Base-by-base conservation (phyloP, 2,113 vertebrate genomes). In the Ochotona curzoniae region DNA sequence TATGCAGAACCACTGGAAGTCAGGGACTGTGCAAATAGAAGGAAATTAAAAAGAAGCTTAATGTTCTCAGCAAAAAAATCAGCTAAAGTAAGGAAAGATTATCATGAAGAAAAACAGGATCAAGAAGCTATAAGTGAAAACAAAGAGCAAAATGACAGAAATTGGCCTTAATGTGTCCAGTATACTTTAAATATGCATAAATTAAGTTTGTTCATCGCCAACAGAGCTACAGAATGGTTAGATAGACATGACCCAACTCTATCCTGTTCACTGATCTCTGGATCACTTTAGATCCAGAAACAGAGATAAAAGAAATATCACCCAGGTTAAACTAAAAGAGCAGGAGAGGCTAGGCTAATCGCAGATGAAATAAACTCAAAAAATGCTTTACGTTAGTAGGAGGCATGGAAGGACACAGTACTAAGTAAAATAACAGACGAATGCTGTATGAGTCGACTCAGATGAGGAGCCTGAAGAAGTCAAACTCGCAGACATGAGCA, bases 381-480 rank as follows among this genome's bases (percentile, higher is more conserved):
- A 44, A 71, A 47, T 82, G 64, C 9, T 28, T 28, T 28, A 85
- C 60, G 25, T 5, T 21, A 30, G 8, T 7, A 30, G 60, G 66
- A 71, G 66, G 69, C 21, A 83, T n/a, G 12, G 70, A 38, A 63
- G 20, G 26, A 60, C 78, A 28, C 60, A 35, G 78, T 23, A 20
- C 83, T 69, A 81, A 95, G 28, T 73, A 74, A 79, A 83, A 84
- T 73, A 35, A 88, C 15, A 70, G 14, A 38, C 30, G 67, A 70
- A 70, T 30, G 14, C 25, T 28, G 12, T 26, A 25, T 38, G 49
- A 85, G 51, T 60, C 25, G 35, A 44, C 35, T 79, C 54, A 61
- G 2, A 61, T 28, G 51, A 81, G n/a, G 8, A 54, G 69, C 49
- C 84, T 18, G 69, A 38, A 38, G 13, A 14, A 85, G 51, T 51